phyloP scores from a whole-genome alignment of 2,113 vertebrate species.

The Chloroceryle aenea region DNA sequence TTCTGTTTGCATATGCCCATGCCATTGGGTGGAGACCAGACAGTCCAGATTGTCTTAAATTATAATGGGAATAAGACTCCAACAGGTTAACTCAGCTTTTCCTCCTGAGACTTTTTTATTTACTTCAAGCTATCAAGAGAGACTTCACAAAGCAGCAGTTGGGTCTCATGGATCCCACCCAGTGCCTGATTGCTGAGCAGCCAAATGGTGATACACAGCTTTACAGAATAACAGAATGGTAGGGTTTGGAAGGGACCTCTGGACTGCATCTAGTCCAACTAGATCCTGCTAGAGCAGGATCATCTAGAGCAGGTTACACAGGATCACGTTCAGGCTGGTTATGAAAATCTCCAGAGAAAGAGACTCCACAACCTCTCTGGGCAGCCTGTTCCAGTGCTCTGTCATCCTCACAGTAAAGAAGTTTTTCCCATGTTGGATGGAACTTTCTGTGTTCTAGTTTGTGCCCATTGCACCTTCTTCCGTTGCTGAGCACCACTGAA shows the following conservation, averaged over 20 bases:
- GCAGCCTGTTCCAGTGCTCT: too few relatives aligned
- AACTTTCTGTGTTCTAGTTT: not conserved
- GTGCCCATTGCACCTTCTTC: not conserved
- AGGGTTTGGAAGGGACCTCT: too few relatives aligned
- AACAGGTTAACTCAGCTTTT: not conserved
- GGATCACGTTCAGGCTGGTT: too few relatives aligned
- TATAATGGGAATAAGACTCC: not conserved
- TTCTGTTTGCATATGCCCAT: not conserved
- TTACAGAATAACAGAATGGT: not conserved
- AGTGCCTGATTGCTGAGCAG: not conserved
- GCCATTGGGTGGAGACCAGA: not conserved
- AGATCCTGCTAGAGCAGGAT: too few relatives aligned
- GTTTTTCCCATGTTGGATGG: not conserved
- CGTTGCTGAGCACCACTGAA: not conserved
- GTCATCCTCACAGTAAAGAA: not conserved
- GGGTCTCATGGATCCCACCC: fast-evolving
- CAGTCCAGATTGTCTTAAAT: not conserved
- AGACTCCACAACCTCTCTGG: too few relatives aligned
- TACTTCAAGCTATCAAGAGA: not conserved
- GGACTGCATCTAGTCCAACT: too few relatives aligned
- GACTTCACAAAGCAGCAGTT: not conserved
- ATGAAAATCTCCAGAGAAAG: too few relatives aligned
- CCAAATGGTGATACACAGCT: not conserved
- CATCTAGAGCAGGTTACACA: too few relatives aligned
- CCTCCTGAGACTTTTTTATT: not conserved